A percentile compares a stretch with the other conserved stretches of the same genome.
Evolutionary conservation across 2,113 vertebrate genomes (phyloP).

Genomic region (Pampusana beccarii): DNA sequence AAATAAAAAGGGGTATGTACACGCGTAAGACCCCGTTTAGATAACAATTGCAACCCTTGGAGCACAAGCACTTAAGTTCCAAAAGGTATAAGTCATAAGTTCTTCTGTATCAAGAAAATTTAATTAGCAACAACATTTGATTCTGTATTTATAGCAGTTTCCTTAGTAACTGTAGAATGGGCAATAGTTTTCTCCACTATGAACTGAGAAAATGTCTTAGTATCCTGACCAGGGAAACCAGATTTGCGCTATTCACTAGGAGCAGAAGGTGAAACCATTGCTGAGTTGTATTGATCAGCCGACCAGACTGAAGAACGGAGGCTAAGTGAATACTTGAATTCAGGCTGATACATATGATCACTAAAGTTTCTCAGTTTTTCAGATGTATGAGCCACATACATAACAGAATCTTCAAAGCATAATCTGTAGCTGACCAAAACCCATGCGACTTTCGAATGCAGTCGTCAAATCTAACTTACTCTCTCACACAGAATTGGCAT

Average conservation of each 20-base stretch:
- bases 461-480: background rate
- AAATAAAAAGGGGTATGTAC: background rate
- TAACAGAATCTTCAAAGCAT: background rate
- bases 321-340: background rate
- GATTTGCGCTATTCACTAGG: background rate
- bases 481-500: background rate
- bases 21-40: background rate
- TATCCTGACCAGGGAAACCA: background rate
- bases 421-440: background rate
- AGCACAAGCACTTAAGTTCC: background rate
- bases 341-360: background rate
- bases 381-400: background rate
- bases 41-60: background rate
- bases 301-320: background rate
- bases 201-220: background rate
- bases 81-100: accelerated
- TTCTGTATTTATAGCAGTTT: background rate
- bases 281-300: background rate
- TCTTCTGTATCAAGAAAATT: background rate
- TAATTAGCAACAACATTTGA: background rate
- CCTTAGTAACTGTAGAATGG: background rate
- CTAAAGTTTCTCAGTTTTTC: background rate
- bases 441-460: background rate
- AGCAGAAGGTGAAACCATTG: background rate
- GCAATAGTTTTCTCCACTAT: background rate